Evolutionary conservation across 2,797 vertebrate species (phyloP), one percentile per base, ranked within the genome.

Genomic region (Peromyscus melanophrys): DNA sequence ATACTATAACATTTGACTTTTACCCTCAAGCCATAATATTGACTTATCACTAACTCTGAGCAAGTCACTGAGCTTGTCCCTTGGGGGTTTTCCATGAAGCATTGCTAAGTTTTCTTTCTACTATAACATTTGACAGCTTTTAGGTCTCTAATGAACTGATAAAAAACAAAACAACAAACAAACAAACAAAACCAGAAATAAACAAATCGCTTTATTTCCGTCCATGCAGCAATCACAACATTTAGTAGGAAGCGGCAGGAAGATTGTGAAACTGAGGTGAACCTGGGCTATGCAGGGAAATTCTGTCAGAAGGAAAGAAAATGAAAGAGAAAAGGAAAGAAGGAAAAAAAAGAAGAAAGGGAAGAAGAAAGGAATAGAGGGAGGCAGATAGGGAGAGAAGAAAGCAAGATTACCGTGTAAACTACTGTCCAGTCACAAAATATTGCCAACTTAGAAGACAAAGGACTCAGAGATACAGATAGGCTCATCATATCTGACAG

Each of bases 51-150:
- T 37, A 90, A 80, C 14, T 71, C 61, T 85, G 71, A 90, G 19
- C 19, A 76, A 69, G 37, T 75, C 46, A n/a, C 19, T 27, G 16
- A 1, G 2, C 7, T 3, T 11, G 1, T 0, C 10, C 25, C 13
- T 75, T 85, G 37, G 49, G 52, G 31, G 31, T 87, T 11, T 92
- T 63, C 5, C 14, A 78, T 34, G 46, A 61, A 92, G 4, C 31
- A 89, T 1, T 67, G n/a, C 37, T 73, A 23, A 88, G 57, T n/a
- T 29, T 87, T 89, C 52, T 52, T 90, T 84, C 63, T 46, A 31
- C 0, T 87, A 1, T 37, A 52, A 73, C 11, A 80, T 71, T 23
- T 75, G 63, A 76, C 40, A 12, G 11, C 1, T n/a, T 61, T 29
- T 1, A 3, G 49, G 19, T 89, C 31, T 55, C 61, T n/a, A 76